phyloP scores from a whole-genome alignment of 2,113 vertebrate genomes.

The Dipodomys spectabilis region DNA sequence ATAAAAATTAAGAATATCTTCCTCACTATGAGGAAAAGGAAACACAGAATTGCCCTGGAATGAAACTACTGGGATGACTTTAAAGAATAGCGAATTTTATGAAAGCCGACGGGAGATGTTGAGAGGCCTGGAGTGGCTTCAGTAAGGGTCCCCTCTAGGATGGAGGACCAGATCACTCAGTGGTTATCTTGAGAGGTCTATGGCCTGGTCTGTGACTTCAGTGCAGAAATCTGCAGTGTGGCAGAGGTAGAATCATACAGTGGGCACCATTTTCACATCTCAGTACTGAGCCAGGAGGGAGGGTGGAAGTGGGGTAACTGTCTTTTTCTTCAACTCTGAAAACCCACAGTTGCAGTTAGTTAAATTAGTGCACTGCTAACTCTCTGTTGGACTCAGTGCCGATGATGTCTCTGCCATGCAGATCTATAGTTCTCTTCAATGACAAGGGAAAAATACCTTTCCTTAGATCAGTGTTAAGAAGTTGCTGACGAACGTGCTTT shows the following conservation, averaged over 20 bases:
- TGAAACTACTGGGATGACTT: neutral
- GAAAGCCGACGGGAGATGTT: neutral
- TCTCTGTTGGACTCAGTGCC: neutral
- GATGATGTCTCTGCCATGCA: neutral
- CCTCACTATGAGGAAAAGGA: slow-evolving; percentile 1
- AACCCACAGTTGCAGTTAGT: neutral
- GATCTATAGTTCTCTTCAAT: slow-evolving; percentile 14
- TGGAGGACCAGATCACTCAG: neutral
- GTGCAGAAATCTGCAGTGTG: neutral
- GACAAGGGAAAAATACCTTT: slow-evolving; percentile 3
- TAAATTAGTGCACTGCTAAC: slow-evolving; percentile 5
- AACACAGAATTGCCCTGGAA: neutral
- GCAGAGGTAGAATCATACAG: neutral
- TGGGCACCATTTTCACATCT: neutral
- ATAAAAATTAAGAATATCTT: neutral
- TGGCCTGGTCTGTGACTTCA: neutral
- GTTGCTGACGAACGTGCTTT: slow-evolving; percentile 17
- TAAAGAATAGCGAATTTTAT: neutral
- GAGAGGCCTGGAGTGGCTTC: neutral
- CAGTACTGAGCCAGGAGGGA: neutral
- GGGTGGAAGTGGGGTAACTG: neutral
- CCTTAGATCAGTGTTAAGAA: slow-evolving; percentile 37
- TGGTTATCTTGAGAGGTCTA: rapidly evolving
- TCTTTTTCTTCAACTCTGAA: slow-evolving; percentile 14
- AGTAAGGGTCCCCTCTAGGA: neutral